Evolutionary conservation across 92 coral and sea anemone species (phyloP), one percentile per base, ranked within the genome.

Genomic region (Siderastrea radians): DNA sequence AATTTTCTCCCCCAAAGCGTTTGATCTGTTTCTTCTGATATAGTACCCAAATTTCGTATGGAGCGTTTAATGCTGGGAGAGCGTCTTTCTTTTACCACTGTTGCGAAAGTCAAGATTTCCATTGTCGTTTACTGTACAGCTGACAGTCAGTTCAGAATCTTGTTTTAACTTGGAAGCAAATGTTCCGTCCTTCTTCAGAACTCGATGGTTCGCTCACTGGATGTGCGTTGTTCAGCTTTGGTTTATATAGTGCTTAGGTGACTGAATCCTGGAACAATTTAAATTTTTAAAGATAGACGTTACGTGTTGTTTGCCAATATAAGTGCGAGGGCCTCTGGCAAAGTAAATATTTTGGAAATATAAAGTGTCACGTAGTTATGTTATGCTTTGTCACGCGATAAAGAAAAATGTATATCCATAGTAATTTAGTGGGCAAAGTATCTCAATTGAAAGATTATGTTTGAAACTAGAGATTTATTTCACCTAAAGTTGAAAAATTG

Each of bases 241-340:
- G 58, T 45, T 57, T 82, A 51, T 70, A 82, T 55, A 72, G 78
- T 70, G 66, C 46, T 82, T 17, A 10, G 38, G 68, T 11, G 46
- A 50, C 10, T 44, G n/a, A 55, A 6, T 69, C 53, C 68, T 70
- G 43, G 87, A 74, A 84, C 50, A 45, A n/a, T 10, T 44, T 26
- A 26, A 48, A 65, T 63, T 38, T 44, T 51, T 51, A 17, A 15
- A 50, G n/a, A 54, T 48, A 13, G 72, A 84, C 16, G 61, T 43
- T 49, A 60, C 87, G 87, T 84, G 87, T 84, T 74, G 60, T 63
- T 63, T 62, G 61, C 74, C 69, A 84, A 63, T 60, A 52, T 63
- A 50, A 62, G 55, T 1, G 77, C 16, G 9, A 63, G 45, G n/a
- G 45, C 79, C 80, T 15, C 64, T 43, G 13, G 71, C 61, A 73